Evolutionary conservation across 2,797 vertebrate genomes (phyloP).

Genomic region (Hydrophis major): DNA sequence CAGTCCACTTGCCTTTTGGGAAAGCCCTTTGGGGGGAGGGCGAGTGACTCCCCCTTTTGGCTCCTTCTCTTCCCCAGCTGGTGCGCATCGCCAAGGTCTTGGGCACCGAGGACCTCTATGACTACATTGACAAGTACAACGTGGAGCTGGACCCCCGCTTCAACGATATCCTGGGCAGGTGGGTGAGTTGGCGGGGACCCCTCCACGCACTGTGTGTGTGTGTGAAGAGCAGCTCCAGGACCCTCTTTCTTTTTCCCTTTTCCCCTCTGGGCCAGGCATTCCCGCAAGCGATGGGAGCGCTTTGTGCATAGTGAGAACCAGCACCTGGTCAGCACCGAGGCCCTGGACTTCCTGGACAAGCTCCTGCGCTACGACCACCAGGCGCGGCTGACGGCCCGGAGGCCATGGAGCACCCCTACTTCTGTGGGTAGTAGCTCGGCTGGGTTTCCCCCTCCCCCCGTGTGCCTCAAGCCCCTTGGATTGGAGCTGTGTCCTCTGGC

Average conservation of each 20-base stretch:
- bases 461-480: neutral
- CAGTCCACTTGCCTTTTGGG: too few species aligned
- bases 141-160: slow-evolving; percentile 74
- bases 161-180: slow-evolving; percentile 76
- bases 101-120: slow-evolving; percentile 74
- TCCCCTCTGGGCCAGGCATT: slow-evolving; percentile 72
- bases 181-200: neutral
- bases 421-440: slow-evolving; percentile 41
- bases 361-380: slow-evolving; percentile 89
- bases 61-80: slow-evolving; percentile 46
- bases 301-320: slow-evolving; percentile 91
- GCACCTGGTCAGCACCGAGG: slow-evolving; percentile 86
- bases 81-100: slow-evolving; percentile 75
- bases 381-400: slow-evolving; percentile 87
- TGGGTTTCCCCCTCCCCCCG: neutral
- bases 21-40: too few species aligned
- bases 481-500: neutral
- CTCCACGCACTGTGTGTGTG: neutral
- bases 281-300: slow-evolving; percentile 87
- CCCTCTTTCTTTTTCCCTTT: too few species aligned
- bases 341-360: slow-evolving; percentile 76
- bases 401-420: slow-evolving; percentile 87
- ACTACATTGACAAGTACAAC: slow-evolving; percentile 76
- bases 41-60: too few species aligned
- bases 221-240: neutral